A percentile compares a stretch with the other conserved stretches of the same genome.
phyloP scores from a whole-genome alignment of 2,888 invertebrate genomes.

The Dendrolimus pini region DNA sequence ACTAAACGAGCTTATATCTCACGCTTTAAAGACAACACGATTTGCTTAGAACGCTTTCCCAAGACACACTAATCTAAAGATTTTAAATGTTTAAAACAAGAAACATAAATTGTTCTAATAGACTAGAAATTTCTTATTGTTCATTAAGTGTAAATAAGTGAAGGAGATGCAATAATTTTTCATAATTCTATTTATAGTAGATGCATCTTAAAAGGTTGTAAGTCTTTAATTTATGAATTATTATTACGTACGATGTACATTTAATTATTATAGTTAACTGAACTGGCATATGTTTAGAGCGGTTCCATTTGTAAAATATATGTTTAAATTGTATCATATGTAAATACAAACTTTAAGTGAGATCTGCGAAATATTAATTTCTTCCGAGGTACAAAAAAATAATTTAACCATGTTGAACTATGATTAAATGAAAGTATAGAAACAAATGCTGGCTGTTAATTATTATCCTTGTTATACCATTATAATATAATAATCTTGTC shows the following conservation, averaged over 20 bases:
- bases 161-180: slow-evolving; percentile 67
- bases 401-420: slow-evolving; percentile 75
- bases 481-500: too few relatives aligned
- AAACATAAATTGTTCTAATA: slow-evolving; percentile 27
- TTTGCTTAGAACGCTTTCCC: slow-evolving; percentile 43
- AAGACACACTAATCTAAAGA: slow-evolving; percentile 18
- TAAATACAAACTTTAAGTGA: slow-evolving; percentile 70
- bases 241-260: slow-evolving; percentile 66
- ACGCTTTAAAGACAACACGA: slow-evolving; percentile 47
- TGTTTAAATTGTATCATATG: slow-evolving; percentile 69
- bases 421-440: slow-evolving; percentile 70
- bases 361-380: slow-evolving; percentile 73
- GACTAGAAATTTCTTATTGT: slow-evolving; percentile 35
- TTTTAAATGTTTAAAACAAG: slow-evolving; percentile 25
- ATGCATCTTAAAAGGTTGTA: slow-evolving; percentile 50
- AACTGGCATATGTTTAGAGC: slow-evolving; percentile 51
- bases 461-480: too few relatives aligned
- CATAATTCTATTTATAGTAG: slow-evolving; percentile 41
- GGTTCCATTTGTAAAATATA: slow-evolving; percentile 58
- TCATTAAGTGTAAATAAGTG: slow-evolving; percentile 47
- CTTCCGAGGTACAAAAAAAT: slow-evolving; percentile 75
- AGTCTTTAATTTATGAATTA: slow-evolving; percentile 38
- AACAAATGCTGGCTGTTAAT: slow-evolving; percentile 8
- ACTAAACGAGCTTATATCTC: slow-evolving; percentile 8
- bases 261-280: slow-evolving; percentile 63